phyloP scores from a whole-genome alignment of 2,888 invertebrate genomes.

The Idaea straminata region DNA sequence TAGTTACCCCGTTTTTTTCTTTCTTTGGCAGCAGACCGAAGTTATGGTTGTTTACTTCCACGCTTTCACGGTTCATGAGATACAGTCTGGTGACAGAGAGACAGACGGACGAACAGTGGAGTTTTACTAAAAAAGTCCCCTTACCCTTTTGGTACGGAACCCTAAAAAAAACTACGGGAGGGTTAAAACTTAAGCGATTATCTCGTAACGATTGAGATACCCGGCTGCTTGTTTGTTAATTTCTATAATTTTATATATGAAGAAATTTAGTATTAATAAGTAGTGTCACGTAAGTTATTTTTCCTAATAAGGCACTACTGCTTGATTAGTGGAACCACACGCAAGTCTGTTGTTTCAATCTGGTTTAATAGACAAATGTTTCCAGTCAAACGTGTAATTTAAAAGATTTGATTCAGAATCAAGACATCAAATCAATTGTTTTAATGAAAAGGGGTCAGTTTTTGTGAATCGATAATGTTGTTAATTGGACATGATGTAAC shows the following conservation, averaged over 20 bases:
- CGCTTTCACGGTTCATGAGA: no score
- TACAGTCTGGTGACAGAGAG: no score
- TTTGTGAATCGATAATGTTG: conserved; percentile 62
- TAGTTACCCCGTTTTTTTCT: no score
- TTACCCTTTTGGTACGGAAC: neutral
- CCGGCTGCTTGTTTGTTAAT: conserved; percentile 51
- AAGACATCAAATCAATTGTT: conserved; percentile 70
- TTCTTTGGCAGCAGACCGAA: no score
- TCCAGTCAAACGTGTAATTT: conserved; percentile 62
- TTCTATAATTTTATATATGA: conserved; percentile 51
- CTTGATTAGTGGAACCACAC: conserved; percentile 47
- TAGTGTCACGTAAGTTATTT: conserved; percentile 56
- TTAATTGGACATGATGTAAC: conserved; percentile 58
- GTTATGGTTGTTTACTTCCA: no score
- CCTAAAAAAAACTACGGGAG: conserved; percentile 52
- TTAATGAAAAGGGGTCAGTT: conserved; percentile 56
- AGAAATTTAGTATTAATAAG: conserved; percentile 53
- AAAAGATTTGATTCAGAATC: conserved; percentile 41
- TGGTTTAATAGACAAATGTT: conserved; percentile 36
- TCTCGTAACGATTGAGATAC: conserved; percentile 55
- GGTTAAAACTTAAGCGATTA: conserved; percentile 56
- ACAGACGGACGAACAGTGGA: no score
- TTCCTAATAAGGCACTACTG: conserved; percentile 38
- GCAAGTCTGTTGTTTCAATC: conserved; percentile 46
- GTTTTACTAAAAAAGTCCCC: no score